Percentiles rank a stretch among this genome's conserved stretches.
Evolutionary conservation across 1,140 invertebrate genomes (phyloP).

Genomic region (Caenorhabditis brenneri): DNA sequence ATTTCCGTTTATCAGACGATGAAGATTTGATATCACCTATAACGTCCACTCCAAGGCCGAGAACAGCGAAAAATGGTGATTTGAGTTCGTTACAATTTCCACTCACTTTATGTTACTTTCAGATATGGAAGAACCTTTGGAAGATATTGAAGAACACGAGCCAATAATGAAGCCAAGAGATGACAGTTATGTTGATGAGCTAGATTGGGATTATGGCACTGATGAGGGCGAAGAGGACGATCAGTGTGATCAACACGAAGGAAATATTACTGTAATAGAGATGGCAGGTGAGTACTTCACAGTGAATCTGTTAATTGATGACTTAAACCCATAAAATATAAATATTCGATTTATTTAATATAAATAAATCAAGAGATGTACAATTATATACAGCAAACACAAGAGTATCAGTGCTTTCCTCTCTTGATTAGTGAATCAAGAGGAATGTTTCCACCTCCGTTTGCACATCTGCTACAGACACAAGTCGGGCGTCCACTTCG

Average conservation of each 20-base stretch:
- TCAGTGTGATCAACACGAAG: no score
- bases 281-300: no score
- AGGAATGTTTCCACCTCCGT: constrained; percentile 40
- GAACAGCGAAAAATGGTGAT: background rate
- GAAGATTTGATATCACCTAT: background rate
- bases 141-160: background rate
- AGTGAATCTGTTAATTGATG: background rate
- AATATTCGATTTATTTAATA: constrained; percentile 5
- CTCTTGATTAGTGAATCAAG: constrained; percentile 14
- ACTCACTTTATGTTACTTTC: no score
- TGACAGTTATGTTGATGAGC: background rate
- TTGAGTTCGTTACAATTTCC: background rate
- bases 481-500: constrained; percentile 21
- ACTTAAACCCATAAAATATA: no score
- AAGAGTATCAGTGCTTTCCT: background rate
- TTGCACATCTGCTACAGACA: constrained; percentile 22
- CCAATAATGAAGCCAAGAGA: no score
- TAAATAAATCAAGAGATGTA: background rate
- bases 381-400: background rate
- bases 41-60: background rate
- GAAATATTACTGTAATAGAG: no score
- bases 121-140: no score
- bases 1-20: background rate
- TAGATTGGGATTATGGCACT: constrained; percentile 28
- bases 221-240: background rate